Conservation (phyloP, 2,113 vertebrate genomes). For the Python bivittatus region DNA sequence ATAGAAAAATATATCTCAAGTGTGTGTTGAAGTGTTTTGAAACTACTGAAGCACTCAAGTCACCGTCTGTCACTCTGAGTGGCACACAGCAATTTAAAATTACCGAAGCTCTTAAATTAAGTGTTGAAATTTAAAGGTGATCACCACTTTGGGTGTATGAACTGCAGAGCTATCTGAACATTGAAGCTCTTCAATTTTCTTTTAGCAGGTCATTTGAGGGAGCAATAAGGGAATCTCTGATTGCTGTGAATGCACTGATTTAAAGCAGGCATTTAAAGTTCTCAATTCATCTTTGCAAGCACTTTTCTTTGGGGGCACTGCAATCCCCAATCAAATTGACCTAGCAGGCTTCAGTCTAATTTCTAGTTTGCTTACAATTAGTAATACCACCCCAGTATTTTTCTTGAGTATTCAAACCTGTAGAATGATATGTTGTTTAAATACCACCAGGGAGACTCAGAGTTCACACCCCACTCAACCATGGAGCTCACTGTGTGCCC, state of each 20-base stretch:
- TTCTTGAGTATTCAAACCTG: constrained; percentile 8
- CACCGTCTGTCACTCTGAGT: constrained; percentile 65
- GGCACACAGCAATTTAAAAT: constrained; percentile 78
- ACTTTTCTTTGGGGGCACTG: constrained; percentile 54
- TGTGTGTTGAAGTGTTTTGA: constrained; percentile 65
- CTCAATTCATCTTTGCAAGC: constrained; percentile 59
- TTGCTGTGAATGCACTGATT: constrained; percentile 69
- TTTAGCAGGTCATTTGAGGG: constrained; percentile 74
- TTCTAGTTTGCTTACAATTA: constrained; percentile 15
- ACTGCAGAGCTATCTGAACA: constrained; percentile 66
- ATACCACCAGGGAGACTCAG: background rate
- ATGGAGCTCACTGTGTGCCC: background rate
- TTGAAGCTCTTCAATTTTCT: constrained; percentile 73
- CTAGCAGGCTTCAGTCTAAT: constrained; percentile 24
- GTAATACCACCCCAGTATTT: constrained; percentile 22
- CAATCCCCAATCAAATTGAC: constrained; percentile 40
- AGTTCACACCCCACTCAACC: background rate
- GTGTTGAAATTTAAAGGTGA: constrained; percentile 77
- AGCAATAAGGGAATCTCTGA: constrained; percentile 69
- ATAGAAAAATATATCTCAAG: constrained; percentile 60
- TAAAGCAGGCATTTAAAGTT: constrained; percentile 61
- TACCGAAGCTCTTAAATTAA: constrained; percentile 77
- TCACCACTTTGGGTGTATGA: constrained; percentile 68
- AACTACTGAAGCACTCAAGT: constrained; percentile 62
- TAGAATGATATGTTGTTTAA: background rate